Conservation (phyloP, 1,140 invertebrate species). For the Odontomachus brunneus region DNA sequence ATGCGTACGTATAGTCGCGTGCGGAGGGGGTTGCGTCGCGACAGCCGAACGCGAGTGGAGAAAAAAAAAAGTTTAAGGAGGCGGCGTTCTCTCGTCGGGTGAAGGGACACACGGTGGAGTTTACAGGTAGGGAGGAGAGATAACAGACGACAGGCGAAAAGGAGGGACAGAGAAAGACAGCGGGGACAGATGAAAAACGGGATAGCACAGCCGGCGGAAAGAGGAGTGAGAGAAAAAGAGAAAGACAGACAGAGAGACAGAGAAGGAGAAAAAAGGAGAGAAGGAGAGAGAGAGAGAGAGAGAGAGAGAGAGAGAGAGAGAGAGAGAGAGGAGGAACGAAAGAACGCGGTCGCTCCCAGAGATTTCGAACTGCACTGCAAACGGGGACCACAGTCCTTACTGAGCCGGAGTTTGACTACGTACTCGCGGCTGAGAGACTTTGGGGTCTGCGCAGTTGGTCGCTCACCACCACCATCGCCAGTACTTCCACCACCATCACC, state of each 20-base stretch:
- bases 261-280: slow-evolving; percentile 58
- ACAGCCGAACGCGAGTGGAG: slow-evolving; percentile 1
- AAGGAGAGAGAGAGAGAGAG: slow-evolving; percentile 21
- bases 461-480: slow-evolving; percentile 61
- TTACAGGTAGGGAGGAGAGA: slow-evolving; percentile 28
- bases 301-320: slow-evolving; percentile 51
- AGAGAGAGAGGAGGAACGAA: slow-evolving; percentile 68
- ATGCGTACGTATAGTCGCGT: background rate
- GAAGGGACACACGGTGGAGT: slow-evolving; percentile 31
- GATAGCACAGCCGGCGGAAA: slow-evolving; percentile 50
- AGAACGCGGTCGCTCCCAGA: slow-evolving; percentile 75
- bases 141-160: slow-evolving; percentile 3
- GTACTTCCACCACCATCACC: slow-evolving; percentile 44
- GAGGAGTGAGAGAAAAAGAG: slow-evolving; percentile 46
- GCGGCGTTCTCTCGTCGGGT: slow-evolving; percentile 34
- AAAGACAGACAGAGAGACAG: slow-evolving; percentile 42
- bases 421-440: slow-evolving; percentile 79
- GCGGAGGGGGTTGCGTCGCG: slow-evolving; percentile 9
- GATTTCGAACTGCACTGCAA: slow-evolving; percentile 80
- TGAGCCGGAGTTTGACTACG: slow-evolving; percentile 79
- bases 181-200: slow-evolving; percentile 24
- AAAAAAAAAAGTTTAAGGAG: slow-evolving; percentile 52
- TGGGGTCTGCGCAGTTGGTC: slow-evolving; percentile 81
- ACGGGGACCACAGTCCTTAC: slow-evolving; percentile 81
- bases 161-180: slow-evolving; percentile 38